Conservation (phyloP, 2,113 vertebrate genomes). For the Catharus bicknelli region DNA sequence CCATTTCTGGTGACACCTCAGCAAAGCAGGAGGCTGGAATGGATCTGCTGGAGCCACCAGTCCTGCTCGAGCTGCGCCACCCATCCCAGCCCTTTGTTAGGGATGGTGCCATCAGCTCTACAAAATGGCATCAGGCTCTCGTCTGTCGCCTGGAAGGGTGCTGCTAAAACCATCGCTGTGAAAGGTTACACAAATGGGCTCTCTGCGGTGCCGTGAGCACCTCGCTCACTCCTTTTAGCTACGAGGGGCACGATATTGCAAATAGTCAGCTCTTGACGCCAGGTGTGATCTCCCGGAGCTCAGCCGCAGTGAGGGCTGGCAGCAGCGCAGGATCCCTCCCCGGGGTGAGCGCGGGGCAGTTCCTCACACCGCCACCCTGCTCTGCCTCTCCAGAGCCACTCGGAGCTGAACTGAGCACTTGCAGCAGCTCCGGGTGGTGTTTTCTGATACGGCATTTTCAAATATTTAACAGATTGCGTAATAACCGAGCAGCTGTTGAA, state of each 20-base stretch:
- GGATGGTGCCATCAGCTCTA: neutral
- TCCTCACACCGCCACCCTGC: rapidly evolving
- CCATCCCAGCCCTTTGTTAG: neutral
- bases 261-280: rapidly evolving
- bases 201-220: rapidly evolving
- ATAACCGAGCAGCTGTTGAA: neutral
- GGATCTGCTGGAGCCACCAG: neutral
- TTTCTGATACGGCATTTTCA: neutral
- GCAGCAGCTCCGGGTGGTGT: neutral
- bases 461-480: neutral
- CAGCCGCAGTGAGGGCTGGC: neutral
- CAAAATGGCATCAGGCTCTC: neutral
- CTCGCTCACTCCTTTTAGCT: rapidly evolving
- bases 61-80: neutral
- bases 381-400: neutral
- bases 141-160: neutral
- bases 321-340: neutral
- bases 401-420: neutral
- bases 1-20: neutral
- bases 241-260: rapidly evolving
- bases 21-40: neutral
- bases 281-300: neutral
- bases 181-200: neutral
- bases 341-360: neutral
- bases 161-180: neutral